These are phyloP conservation scores for Heliornis fulica DNA, from an alignment of 2,113 vertebrate genomes.

Conservation along the genomic window DNA sequence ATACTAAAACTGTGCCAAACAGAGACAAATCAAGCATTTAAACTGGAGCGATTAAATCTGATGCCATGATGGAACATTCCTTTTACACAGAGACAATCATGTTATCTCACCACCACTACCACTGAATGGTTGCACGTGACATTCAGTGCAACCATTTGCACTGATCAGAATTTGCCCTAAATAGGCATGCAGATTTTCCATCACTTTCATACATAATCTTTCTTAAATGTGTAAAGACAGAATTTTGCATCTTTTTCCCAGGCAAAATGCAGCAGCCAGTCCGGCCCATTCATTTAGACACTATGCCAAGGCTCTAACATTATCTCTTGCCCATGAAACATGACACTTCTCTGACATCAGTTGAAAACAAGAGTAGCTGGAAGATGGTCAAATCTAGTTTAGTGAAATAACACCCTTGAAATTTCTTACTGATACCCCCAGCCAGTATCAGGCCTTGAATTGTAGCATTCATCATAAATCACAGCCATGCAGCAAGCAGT, in stretches of 20 bases:
- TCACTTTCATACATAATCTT: not conserved
- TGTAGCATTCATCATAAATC: not conserved
- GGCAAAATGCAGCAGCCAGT: not conserved
- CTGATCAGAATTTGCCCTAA: not conserved
- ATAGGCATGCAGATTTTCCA: not conserved
- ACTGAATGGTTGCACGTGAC: not conserved
- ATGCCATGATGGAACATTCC: not conserved
- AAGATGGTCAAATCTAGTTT: constrained; percentile 3
- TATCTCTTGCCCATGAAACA: not conserved
- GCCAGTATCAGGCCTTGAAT: not conserved
- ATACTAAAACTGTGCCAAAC: constrained; percentile 4
- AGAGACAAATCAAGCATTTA: not conserved
- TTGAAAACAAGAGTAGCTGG: not conserved
- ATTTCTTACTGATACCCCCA: not conserved
- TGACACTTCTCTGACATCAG: not conserved
- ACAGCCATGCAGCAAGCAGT: not conserved
- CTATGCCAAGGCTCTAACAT: not conserved
- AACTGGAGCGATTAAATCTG: not conserved
- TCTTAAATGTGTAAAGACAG: not conserved
- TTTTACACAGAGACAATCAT: not conserved
- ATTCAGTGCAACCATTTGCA: too few species aligned
- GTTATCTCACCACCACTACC: not conserved
- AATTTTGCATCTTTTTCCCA: not conserved
- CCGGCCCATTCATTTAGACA: not conserved
- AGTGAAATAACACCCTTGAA: not conserved